Percentiles rank a stretch among this genome's conserved stretches.
These are phyloP conservation scores for Eolophus roseicapilla DNA, from an alignment of 2,113 vertebrate species.

Conservation along the genomic window DNA sequence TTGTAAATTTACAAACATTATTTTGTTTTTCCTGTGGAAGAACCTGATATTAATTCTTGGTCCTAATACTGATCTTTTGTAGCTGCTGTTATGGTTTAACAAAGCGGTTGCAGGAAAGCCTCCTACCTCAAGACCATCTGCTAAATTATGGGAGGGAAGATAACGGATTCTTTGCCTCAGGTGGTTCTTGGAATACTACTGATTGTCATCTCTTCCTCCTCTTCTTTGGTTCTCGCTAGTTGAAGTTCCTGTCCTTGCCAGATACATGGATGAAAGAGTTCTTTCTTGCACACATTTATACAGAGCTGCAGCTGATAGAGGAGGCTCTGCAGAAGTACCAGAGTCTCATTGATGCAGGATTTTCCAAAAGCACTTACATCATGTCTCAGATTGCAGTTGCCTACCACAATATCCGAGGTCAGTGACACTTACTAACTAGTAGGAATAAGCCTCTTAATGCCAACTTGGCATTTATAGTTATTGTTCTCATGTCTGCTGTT, in stretches of 20 bases:
- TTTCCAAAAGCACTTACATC: slow-evolving; percentile 98
- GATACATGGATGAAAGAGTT: slow-evolving; percentile 98
- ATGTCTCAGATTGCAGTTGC: slow-evolving; percentile 98
- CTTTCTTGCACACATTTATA: slow-evolving; percentile 98
- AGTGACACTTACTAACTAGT: neutral
- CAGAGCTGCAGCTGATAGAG: slow-evolving; percentile 97
- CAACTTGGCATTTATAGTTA: neutral
- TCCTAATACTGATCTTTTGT: neutral
- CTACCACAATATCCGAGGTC: slow-evolving; percentile 98
- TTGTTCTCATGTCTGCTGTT: neutral
- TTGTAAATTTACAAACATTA: neutral
- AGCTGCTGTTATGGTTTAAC: neutral
- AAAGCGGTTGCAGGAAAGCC: neutral
- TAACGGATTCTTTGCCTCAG: neutral
- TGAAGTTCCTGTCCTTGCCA: slow-evolving; percentile 95
- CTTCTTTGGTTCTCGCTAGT: slow-evolving; percentile 74
- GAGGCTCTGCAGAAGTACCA: slow-evolving; percentile 98
- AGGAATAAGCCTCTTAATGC: neutral
- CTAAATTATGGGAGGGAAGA: neutral
- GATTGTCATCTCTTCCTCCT: slow-evolving; percentile 56
- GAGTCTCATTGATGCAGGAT: slow-evolving; percentile 94
- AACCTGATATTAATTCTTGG: neutral
- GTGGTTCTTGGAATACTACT: neutral
- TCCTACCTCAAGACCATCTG: neutral
- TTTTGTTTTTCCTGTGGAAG: neutral